Evolutionary conservation across 2,888 invertebrate species (phyloP).

Genomic region (Lochmaea capreae): DNA sequence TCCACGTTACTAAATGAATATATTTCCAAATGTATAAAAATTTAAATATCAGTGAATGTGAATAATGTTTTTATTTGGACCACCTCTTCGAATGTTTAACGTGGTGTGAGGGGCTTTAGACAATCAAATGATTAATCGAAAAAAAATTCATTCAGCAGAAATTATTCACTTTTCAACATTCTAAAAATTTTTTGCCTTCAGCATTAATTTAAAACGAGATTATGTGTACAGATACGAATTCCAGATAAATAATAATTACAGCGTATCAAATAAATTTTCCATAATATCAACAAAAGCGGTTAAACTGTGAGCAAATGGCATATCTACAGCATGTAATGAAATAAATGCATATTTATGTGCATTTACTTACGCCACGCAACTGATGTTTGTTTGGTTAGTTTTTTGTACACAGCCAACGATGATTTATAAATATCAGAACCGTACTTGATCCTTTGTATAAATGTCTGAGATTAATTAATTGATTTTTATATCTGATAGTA

Average conservation of each 20-base stretch:
- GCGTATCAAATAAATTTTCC: constrained; percentile 28
- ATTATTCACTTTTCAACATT: not conserved
- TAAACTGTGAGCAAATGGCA: constrained; percentile 43
- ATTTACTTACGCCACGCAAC: constrained; percentile 50
- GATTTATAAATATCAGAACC: constrained; percentile 36
- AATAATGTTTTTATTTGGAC: too few species aligned
- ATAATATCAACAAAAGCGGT: constrained; percentile 31
- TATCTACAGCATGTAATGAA: constrained; percentile 49
- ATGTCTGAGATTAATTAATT: not conserved
- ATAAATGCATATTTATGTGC: constrained; percentile 54
- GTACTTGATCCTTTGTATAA: not conserved
- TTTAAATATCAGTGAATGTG: too few species aligned
- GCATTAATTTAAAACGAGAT: not conserved
- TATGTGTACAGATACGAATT: constrained; percentile 19
- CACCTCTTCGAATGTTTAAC: too few species aligned
- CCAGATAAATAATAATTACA: constrained; percentile 32
- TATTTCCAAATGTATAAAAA: too few species aligned
- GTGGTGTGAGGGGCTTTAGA: too few species aligned
- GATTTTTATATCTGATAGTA: too few species aligned
- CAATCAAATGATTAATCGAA: too few species aligned
- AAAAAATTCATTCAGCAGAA: too few species aligned
- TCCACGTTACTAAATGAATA: too few species aligned
- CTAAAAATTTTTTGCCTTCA: not conserved
- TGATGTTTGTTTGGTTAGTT: constrained; percentile 1
- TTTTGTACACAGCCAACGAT: constrained; percentile 35